Evolutionary conservation across 2,888 invertebrate genomes (phyloP).

Genomic region (Cephalotes varians): DNA sequence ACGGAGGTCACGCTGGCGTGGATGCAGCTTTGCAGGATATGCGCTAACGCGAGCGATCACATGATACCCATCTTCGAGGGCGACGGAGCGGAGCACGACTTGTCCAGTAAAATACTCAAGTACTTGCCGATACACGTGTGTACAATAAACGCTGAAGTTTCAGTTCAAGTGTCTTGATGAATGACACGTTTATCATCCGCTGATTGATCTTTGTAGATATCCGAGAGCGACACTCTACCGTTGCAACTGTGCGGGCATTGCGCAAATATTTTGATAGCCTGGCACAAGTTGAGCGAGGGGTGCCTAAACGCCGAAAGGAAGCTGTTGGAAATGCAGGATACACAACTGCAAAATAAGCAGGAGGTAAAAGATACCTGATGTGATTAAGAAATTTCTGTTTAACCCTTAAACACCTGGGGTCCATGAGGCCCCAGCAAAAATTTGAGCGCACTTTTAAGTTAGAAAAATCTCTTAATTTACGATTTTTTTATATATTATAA

Average conservation of each 20-base stretch:
- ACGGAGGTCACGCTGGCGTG: constrained; percentile 52
- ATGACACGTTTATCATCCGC: background rate
- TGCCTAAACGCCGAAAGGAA: constrained; percentile 87
- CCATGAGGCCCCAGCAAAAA: too few relatives aligned
- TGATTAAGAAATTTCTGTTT: background rate
- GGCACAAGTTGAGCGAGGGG: constrained; percentile 88
- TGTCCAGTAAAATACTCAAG: constrained; percentile 88
- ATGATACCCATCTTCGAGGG: constrained; percentile 89
- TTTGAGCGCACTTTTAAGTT: too few relatives aligned
- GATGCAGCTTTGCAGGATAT: constrained; percentile 86
- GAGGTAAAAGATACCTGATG: constrained; percentile 56
- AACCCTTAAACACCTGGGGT: too few relatives aligned
- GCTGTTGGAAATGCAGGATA: constrained; percentile 80
- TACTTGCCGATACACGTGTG: constrained; percentile 89
- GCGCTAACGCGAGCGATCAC: constrained; percentile 87
- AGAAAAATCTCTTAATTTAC: too few relatives aligned
- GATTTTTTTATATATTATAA: too few relatives aligned
- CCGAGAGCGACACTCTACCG: constrained; percentile 87
- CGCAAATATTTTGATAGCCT: constrained; percentile 88
- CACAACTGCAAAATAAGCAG: constrained; percentile 65
- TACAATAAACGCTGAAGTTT: constrained; percentile 57
- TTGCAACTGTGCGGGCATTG: constrained; percentile 89
- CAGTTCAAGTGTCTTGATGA: background rate
- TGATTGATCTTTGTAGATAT: constrained; percentile 84
- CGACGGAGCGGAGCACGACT: constrained; percentile 88